These are phyloP conservation scores for Onthophagus taurus DNA, from an alignment of 1,140 invertebrate species.

Conservation along the genomic window DNA sequence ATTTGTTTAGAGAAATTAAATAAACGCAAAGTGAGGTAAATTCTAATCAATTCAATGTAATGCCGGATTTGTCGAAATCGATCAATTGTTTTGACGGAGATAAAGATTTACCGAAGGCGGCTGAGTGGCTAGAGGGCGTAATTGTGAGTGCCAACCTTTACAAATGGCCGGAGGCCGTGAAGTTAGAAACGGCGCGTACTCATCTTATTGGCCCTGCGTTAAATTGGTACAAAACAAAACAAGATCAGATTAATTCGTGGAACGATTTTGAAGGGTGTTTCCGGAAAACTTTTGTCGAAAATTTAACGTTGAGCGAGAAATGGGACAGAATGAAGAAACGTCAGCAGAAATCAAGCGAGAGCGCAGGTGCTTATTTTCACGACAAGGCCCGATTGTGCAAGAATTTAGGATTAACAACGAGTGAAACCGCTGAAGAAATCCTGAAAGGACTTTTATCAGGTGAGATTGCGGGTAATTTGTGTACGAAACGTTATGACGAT, in stretches of 20 bases:
- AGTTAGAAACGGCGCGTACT: slow-evolving; percentile 6
- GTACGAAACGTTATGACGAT: slow-evolving; percentile 11
- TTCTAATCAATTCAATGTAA: slow-evolving; percentile 4
- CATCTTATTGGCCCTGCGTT: slow-evolving; percentile 12
- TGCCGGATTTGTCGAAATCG: slow-evolving; percentile 3
- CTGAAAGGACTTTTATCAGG: slow-evolving; percentile 15
- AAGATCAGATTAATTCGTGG: slow-evolving; percentile 14
- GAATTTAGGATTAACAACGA: slow-evolving; percentile 10
- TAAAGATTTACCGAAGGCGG: neutral
- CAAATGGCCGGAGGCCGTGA: slow-evolving; percentile 12
- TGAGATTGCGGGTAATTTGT: slow-evolving; percentile 12
- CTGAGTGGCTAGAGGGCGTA: neutral
- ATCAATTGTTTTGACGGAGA: neutral
- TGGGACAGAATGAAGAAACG: slow-evolving; percentile 22
- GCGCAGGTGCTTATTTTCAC: slow-evolving; percentile 18
- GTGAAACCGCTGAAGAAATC: slow-evolving; percentile 19
- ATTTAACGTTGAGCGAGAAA: slow-evolving; percentile 9
- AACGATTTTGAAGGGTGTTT: slow-evolving; percentile 15
- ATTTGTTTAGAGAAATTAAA: no score
- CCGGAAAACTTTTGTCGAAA: slow-evolving; percentile 17
- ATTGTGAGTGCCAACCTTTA: neutral
- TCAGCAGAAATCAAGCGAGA: slow-evolving; percentile 17
- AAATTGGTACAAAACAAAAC: slow-evolving; percentile 9
- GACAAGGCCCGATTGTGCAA: slow-evolving; percentile 22
- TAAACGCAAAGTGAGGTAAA: no score